These are phyloP conservation scores for Carassius carassius DNA, from an alignment of 2,113 vertebrate genomes.

Conservation along the genomic window DNA sequence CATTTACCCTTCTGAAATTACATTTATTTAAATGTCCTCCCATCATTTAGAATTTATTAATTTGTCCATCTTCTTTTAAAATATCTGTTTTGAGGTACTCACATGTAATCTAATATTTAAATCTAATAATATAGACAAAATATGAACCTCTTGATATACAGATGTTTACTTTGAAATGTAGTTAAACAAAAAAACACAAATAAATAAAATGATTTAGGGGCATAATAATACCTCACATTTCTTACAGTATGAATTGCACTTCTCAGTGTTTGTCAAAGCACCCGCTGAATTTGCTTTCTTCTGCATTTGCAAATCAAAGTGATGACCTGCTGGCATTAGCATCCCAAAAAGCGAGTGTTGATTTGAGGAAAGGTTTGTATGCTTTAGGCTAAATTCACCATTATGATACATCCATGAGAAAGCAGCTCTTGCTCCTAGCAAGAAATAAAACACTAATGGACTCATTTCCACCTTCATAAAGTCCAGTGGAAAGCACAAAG, in stretches of 20 bases:
- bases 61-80: not conserved
- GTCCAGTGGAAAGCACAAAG: conserved; percentile 47
- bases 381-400: conserved; percentile 44
- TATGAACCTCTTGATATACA: not conserved
- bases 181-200: not conserved
- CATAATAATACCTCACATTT: not conserved
- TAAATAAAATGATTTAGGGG: not conserved
- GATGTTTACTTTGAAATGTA: too few species aligned
- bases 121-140: not conserved
- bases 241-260: not conserved
- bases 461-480: conserved; percentile 61
- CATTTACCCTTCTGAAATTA: too few species aligned
- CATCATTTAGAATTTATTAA: not conserved
- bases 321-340: conserved; percentile 37
- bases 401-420: conserved; percentile 39
- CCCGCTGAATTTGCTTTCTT: conserved; percentile 33
- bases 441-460: conserved; percentile 60
- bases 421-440: conserved; percentile 40
- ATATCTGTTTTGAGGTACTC: not conserved
- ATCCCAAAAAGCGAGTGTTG: conserved; percentile 37
- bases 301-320: conserved; percentile 45
- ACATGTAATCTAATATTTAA: not conserved
- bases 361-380: conserved; percentile 38
- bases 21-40: not conserved
- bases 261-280: conserved; percentile 12